Conservation (phyloP, 64 coral and sea anemone species). For the Montipora efflorescens region DNA sequence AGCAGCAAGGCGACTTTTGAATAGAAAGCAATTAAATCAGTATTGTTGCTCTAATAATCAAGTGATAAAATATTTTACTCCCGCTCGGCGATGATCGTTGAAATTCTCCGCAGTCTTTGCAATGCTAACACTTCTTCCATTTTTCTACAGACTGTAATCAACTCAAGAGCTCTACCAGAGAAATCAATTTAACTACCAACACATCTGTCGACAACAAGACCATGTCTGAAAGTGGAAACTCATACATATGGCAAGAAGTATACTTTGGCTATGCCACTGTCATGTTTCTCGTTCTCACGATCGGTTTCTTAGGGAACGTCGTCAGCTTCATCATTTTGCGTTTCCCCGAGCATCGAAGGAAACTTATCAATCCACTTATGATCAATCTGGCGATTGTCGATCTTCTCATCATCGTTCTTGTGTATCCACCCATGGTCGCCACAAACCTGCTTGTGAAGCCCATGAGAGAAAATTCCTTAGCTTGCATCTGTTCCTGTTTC, state of each 20-base stretch:
- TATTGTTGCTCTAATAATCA: too few species aligned
- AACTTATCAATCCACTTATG: slow-evolving; percentile 45
- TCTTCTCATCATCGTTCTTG: slow-evolving; percentile 39
- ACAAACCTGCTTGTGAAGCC: not conserved
- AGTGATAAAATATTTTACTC: too few species aligned
- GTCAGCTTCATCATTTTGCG: slow-evolving; percentile 25
- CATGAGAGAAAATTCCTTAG: not conserved
- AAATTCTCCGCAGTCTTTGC: too few species aligned
- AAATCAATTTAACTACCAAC: not conserved
- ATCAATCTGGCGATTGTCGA: slow-evolving; percentile 51
- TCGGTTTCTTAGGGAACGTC: slow-evolving; percentile 63
- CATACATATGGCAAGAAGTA: not conserved
- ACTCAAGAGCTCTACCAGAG: not conserved
- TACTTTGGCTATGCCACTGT: not conserved
- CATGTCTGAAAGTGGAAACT: not conserved
- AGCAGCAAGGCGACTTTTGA: too few species aligned
- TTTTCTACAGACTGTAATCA: not conserved
- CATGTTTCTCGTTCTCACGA: slow-evolving; percentile 31
- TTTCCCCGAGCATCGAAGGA: slow-evolving; percentile 24
- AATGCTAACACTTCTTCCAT: not conserved
- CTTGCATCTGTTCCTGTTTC: slow-evolving; percentile 53
- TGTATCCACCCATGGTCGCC: slow-evolving; percentile 1
- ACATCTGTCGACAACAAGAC: not conserved
- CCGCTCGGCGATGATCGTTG: too few species aligned
- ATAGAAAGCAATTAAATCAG: too few species aligned